These are phyloP conservation scores for Chlorops oryzae DNA, from an alignment of 1,140 invertebrate genomes.

Conservation along the genomic window DNA sequence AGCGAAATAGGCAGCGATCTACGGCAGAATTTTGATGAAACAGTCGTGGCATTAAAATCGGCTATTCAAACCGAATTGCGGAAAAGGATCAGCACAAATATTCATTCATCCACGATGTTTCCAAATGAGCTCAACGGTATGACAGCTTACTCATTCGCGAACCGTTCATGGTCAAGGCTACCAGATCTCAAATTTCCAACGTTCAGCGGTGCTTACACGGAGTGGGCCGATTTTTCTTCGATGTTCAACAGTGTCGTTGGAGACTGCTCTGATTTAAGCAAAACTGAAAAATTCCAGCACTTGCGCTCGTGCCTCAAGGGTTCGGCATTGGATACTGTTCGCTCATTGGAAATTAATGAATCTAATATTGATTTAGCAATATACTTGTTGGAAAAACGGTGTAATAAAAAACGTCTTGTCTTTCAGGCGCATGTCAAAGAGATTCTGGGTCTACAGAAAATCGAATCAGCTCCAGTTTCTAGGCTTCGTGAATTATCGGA, in stretches of 20 bases:
- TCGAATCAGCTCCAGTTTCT: too few species aligned
- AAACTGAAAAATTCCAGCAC: slow-evolving; percentile 6
- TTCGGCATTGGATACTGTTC: slow-evolving; percentile 4
- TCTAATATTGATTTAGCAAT: slow-evolving; percentile 4
- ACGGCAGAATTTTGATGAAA: too few species aligned
- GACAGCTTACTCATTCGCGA: too few species aligned
- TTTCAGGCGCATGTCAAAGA: slow-evolving; percentile 9
- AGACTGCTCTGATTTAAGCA: background rate
- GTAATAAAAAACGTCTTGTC: slow-evolving; percentile 8
- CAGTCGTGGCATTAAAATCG: too few species aligned
- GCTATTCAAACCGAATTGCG: too few species aligned
- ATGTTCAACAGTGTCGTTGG: slow-evolving; percentile 5
- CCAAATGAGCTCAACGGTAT: too few species aligned
- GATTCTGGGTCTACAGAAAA: too few species aligned
- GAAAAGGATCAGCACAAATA: too few species aligned
- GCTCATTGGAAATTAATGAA: background rate
- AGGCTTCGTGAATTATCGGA: too few species aligned
- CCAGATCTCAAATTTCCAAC: slow-evolving; percentile 1
- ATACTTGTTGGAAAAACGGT: slow-evolving; percentile 1
- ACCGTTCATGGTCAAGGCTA: too few species aligned
- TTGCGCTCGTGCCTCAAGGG: background rate
- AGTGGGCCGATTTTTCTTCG: slow-evolving; percentile 6
- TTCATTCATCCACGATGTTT: too few species aligned
- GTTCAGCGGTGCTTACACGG: slow-evolving; percentile 6
- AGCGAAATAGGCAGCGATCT: too few species aligned